These are phyloP conservation scores for Pteronotus mesoamericanus DNA, from an alignment of 2,797 vertebrate species.

Conservation along the genomic window DNA sequence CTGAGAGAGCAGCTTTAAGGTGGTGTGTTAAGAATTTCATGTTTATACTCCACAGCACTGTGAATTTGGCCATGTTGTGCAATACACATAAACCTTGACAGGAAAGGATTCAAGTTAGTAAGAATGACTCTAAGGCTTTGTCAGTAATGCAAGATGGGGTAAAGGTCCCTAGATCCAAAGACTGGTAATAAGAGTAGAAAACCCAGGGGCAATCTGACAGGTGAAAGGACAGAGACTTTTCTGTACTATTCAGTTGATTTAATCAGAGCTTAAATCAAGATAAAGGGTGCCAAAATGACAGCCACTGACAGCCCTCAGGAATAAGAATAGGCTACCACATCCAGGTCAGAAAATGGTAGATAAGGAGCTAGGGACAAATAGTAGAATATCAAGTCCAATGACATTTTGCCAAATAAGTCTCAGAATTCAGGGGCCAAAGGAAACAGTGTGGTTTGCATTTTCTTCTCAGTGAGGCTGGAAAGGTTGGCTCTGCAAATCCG, in stretches of 20 bases:
- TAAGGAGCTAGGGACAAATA: background rate
- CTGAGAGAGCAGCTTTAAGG: background rate
- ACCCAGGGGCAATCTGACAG: background rate
- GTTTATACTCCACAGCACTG: background rate
- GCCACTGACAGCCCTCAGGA: background rate
- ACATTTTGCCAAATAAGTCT: background rate
- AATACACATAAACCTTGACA: background rate
- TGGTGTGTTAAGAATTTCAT: background rate
- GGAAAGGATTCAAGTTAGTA: background rate
- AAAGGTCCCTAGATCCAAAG: background rate
- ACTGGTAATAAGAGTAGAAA: background rate
- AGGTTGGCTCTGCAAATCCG: background rate
- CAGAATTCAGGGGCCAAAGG: background rate
- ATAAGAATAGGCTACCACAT: background rate
- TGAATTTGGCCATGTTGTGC: background rate
- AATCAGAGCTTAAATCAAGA: conserved; percentile 9
- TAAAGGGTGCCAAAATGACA: background rate
- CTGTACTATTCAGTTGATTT: background rate
- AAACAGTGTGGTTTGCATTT: background rate
- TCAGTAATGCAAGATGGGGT: background rate
- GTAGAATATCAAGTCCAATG: background rate
- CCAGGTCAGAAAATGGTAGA: background rate
- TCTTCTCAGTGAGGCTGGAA: background rate
- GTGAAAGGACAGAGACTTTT: background rate
- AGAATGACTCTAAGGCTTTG: background rate